Base-by-base conservation (phyloP, 1,140 invertebrate genomes). In the Halyomorpha halys region DNA sequence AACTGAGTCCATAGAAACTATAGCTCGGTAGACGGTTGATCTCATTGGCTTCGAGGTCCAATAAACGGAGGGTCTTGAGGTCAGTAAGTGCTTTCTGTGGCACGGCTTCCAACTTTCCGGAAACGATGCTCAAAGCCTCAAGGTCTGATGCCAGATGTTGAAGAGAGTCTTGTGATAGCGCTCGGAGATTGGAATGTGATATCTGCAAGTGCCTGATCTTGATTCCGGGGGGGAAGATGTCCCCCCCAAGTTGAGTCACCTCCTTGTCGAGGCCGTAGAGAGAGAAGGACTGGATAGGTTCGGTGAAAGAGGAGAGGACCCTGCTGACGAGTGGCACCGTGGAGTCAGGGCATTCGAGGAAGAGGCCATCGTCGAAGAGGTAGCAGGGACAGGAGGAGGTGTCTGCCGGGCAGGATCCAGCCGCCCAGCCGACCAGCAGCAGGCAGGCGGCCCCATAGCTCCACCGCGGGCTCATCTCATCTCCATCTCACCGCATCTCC, bases 281-380 rank as follows among this genome's bases (percentile, higher is more conserved):
- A 68, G 86, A 91, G 68, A 94, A 78, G 27, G 89, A 92, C 72
- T 92, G 88, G 49, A 94, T 85, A 16, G 67, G 77, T 8, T 71
- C 69, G 25, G 67, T 69, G 45, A 84, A 76, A 68, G 85, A 77
- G 71, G 79, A 78, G 18, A 85, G 72, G 13, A 78, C 78, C 4
- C 72, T 75, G 66, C 72, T 75, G 27, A 85, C 72, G 21, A 76
- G 74, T 18, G 78, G 78, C 25, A 84, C 79, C n/a, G 84, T 85
- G 6, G 85, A 86, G 63, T 83, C 86, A 18, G 90, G 86, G 73
- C 91, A 95, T 76, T 95, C 90, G 68, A 94, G 78, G 76, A 90
- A 91, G 60, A 94, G 80, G 30, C 89, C 90, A 77, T 92, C 89
- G 74, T 92, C 89, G 73, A 92, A 90, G 76, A 89, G 88, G 78